Evolutionary conservation across 2,888 invertebrate genomes (phyloP), one percentile per base, ranked within the genome.

Genomic region (Byasa hedistus): DNA sequence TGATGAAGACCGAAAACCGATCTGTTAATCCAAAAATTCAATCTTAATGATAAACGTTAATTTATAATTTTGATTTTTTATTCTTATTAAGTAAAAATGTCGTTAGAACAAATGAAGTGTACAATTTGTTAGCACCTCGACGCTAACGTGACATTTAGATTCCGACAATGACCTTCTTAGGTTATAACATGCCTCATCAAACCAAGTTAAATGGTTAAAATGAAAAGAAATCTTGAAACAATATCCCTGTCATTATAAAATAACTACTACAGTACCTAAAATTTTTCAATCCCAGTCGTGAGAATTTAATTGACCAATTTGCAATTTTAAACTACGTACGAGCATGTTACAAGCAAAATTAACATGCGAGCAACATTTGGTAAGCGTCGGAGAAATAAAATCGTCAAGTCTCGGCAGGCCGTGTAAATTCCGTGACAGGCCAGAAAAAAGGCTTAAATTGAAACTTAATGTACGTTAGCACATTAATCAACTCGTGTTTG

Each of bases 401-500:
- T 56, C 56, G 3, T 56, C 27, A 36, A n/a, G 24, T 19, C 36
- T 21, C 12, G 21, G 7, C n/a, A 3, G 57, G 57, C 36, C 10
- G 36, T 21, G 19, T 57, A 57, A 57, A 56, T 55, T 56, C 23
- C 55, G 36, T 44, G 36, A 22, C 54, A 55, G 23, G 2, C 15
- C 48, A n/a, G 1, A 48, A 48, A n/a, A 19, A 3, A 56, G 32
- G 12, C 15, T 17, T 1, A 54, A 54, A 59, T 54, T 54, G 15
- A 57, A 55, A 57, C 5, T 23, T 32, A 56, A 57, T 10, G 48
- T 39, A 8, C 39, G 27, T 55, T 24, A 32, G 55, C 32, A 58
- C 57, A 59, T 63, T 63, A 67, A 63, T 67, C 56, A 63, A 67
- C 56, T 63, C 44, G 59, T 55, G 54, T 44, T 36, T 52, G 57